phyloP scores from a whole-genome alignment of 2,888 invertebrate genomes.

The Cinara cedri region DNA sequence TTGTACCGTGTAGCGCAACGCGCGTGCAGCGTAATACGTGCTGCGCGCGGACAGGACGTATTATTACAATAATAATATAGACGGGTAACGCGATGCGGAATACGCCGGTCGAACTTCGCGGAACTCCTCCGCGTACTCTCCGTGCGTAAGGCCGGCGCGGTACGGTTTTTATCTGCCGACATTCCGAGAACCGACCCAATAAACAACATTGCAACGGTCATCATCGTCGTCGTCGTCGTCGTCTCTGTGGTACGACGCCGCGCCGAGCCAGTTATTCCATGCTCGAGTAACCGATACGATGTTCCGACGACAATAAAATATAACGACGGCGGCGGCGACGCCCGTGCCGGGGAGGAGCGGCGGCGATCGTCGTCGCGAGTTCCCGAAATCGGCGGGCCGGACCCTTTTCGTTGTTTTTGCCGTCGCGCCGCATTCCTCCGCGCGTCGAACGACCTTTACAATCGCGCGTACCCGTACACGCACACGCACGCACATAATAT shows the following conservation, averaged over 20 bases:
- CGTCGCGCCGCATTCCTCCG: constrained; percentile 13
- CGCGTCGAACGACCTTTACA: not conserved
- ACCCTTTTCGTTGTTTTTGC: constrained; percentile 27
- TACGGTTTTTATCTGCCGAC: constrained; percentile 55
- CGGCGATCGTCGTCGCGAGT: constrained; percentile 17
- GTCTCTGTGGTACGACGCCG: not conserved
- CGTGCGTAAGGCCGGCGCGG: not conserved
- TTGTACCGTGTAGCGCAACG: too few species aligned
- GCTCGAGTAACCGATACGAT: constrained; percentile 37
- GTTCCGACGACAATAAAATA: not conserved
- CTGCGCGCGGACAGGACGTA: too few species aligned
- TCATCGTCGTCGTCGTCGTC: constrained; percentile 34
- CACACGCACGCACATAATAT: too few species aligned
- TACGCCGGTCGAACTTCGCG: constrained; percentile 25
- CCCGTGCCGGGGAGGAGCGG: not conserved
- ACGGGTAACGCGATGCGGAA: too few species aligned
- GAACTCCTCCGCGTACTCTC: constrained; percentile 27
- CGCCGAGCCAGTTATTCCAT: not conserved
- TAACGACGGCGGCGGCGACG: not conserved
- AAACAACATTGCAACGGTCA: constrained; percentile 55
- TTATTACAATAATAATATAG: too few species aligned
- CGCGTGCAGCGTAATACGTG: too few species aligned
- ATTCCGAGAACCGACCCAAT: constrained; percentile 56
- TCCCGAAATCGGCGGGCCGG: constrained; percentile 25
- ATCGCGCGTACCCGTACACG: too few species aligned